phyloP scores from a whole-genome alignment of 1,140 invertebrate species.

The Pachyrhynchus sulphureomaculatus region DNA sequence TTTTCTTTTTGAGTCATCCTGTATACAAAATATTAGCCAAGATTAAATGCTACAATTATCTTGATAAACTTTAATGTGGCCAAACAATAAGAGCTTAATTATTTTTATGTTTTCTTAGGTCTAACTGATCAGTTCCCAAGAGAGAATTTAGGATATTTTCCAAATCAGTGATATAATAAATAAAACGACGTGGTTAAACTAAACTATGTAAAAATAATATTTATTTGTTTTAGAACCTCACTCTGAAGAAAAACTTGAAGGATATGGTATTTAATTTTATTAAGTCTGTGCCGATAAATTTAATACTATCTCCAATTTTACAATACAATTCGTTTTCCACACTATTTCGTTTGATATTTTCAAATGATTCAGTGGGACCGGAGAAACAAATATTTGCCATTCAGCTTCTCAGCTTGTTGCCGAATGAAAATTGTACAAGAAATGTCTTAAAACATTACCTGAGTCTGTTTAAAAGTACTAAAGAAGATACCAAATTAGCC shows the following conservation, averaged over 20 bases:
- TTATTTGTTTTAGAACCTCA: conserved; percentile 30
- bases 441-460: conserved; percentile 32
- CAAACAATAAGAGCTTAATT: too few species aligned
- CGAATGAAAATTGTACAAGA: conserved; percentile 20
- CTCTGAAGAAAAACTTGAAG: conserved; percentile 15
- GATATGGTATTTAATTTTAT: conserved; percentile 34
- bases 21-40: too few species aligned
- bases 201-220: too few species aligned
- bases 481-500: conserved; percentile 5
- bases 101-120: too few species aligned
- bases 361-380: conserved; percentile 1
- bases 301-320: conserved; percentile 21
- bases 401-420: conserved; percentile 32
- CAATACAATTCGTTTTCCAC: conserved; percentile 37
- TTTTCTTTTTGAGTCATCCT: too few species aligned
- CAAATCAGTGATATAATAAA: too few species aligned
- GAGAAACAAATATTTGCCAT: conserved; percentile 27
- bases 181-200: too few species aligned
- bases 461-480: conserved; percentile 2
- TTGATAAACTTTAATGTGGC: too few species aligned
- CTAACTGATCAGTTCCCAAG: too few species aligned
- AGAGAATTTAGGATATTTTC: too few species aligned
- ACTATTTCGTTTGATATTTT: conserved; percentile 33
- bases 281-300: conserved; percentile 31
- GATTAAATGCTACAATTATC: too few species aligned